Evolutionary conservation across 35 echinoderm and acorn worm genomes (phyloP), one percentile per base, ranked within the genome.

Genomic region (Lytechinus pictus): DNA sequence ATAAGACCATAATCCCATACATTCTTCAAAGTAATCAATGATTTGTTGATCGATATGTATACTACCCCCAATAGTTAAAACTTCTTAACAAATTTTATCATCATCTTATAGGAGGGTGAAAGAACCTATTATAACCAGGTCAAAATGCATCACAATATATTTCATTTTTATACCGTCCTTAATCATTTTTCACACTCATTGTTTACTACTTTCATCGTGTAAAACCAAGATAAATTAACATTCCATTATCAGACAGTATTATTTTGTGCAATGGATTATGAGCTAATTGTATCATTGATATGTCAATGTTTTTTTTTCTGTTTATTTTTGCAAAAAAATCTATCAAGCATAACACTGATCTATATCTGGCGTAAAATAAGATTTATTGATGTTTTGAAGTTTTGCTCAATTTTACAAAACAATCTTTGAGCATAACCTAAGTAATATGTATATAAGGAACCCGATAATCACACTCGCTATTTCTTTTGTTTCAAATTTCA

Each of bases 211-310:
- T 79, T 79, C 4, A 79, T 16, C 66, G 19, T 19, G 21, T 79
- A 16, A 8, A n/a, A 16, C n/a, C 21, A 79, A 79, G 1, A 79
- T 24, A 71, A 7, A n/a, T 79, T 7, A n/a, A 79, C 66, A 79
- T 79, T 79, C 66, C 66, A 79, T 24, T 27, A n/a, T 79, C 66
- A 79, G 66, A 79, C 66, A 79, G 66, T 79, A 79, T 79, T 79
- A 79, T 79, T n/a, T 19, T 79, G 66, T 79, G 66, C 12, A 79
- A 79, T 79, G 66, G 66, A 79, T 24, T 79, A 44, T 24, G 21
- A 5, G 3, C 66, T 79, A 79, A n/a, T 79, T 3, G 2, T 44
- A 44, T 1, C 33, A 44, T 44, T 44, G 33, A 44, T 44, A 44
- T 44, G 33, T 44, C 33, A 44, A 71, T 13, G 56, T 71, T 71